Evolutionary conservation across 1,140 invertebrate genomes (phyloP).

Genomic region (Drosophila kepulauana): DNA sequence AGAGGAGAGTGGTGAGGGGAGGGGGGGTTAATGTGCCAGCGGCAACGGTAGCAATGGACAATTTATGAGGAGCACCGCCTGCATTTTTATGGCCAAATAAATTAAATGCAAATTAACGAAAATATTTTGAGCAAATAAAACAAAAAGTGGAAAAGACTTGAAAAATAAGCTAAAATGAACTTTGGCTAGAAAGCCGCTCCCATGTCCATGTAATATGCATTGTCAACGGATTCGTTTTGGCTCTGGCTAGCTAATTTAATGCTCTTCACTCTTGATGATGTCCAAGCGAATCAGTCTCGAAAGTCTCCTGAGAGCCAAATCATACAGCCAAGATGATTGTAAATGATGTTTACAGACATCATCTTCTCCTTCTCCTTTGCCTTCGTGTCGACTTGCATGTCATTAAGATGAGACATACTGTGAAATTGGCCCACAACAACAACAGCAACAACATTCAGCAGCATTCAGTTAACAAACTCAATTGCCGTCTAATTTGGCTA

Average conservation of each 20-base stretch:
- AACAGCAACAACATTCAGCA: too few relatives aligned
- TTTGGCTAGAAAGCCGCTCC: constrained; percentile 25
- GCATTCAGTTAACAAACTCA: constrained; percentile 4
- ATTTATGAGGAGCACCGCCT: constrained; percentile 37
- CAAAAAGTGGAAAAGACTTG: background rate
- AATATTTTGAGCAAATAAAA: constrained; percentile 15
- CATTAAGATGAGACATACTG: constrained; percentile 4
- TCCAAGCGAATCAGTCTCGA: constrained; percentile 12
- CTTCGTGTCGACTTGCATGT: background rate
- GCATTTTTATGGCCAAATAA: constrained; percentile 44
- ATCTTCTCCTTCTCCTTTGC: background rate
- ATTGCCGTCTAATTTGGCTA: constrained; percentile 19
- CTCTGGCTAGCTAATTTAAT: constrained; percentile 26
- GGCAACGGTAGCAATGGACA: constrained; percentile 33
- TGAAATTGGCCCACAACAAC: constrained; percentile 21
- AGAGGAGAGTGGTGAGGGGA: background rate
- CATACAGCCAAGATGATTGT: constrained; percentile 3
- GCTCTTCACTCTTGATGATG: constrained; percentile 20
- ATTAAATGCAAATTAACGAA: constrained; percentile 52
- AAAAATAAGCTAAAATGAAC: background rate
- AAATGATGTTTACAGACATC: background rate
- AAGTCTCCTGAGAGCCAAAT: constrained; percentile 1
- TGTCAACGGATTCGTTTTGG: constrained; percentile 44
- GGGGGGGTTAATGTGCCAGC: background rate
- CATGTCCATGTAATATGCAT: constrained; percentile 31